phyloP scores from a whole-genome alignment of 2,888 invertebrate genomes.

The Conistra vaccinii region DNA sequence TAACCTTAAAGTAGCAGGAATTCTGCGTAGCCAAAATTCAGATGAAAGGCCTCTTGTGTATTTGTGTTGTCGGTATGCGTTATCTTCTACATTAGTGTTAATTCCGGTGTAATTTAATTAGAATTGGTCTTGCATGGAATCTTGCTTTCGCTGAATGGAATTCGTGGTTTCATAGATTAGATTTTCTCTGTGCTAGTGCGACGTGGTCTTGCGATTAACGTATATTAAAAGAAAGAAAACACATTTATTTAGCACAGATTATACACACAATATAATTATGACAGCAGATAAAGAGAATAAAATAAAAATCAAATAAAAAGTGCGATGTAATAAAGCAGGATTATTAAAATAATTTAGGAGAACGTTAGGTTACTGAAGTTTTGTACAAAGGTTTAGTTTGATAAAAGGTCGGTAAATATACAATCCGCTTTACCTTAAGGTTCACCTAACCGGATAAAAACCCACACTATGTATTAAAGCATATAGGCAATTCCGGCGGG shows the following conservation, averaged over 20 bases:
- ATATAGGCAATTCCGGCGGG: background rate
- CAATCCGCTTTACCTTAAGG: conserved; percentile 14
- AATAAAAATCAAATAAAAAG: no score
- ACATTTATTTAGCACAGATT: no score
- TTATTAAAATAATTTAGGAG: no score
- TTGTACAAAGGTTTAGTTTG: conserved; percentile 11
- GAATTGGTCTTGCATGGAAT: conserved; percentile 9
- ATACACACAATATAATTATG: no score
- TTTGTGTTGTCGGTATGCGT: conserved; percentile 3
- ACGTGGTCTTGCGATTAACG: background rate
- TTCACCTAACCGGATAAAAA: conserved; percentile 34
- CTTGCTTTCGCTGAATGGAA: conserved; percentile 5
- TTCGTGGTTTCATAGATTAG: conserved; percentile 9
- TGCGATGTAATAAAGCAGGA: no score
- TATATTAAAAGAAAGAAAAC: background rate
- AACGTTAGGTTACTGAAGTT: conserved; percentile 4
- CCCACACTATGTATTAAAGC: conserved; percentile 2
- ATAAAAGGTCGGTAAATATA: conserved; percentile 36
- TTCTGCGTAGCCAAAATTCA: conserved; percentile 8
- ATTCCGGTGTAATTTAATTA: conserved; percentile 30
- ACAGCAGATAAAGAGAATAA: no score
- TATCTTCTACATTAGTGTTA: conserved; percentile 15
- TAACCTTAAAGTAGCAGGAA: background rate
- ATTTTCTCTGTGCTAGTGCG: conserved; percentile 4
- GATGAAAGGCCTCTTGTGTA: conserved; percentile 2